Evolutionary conservation across 2,888 invertebrate species (phyloP).

Genomic region (Andrena chrysosceles): DNA sequence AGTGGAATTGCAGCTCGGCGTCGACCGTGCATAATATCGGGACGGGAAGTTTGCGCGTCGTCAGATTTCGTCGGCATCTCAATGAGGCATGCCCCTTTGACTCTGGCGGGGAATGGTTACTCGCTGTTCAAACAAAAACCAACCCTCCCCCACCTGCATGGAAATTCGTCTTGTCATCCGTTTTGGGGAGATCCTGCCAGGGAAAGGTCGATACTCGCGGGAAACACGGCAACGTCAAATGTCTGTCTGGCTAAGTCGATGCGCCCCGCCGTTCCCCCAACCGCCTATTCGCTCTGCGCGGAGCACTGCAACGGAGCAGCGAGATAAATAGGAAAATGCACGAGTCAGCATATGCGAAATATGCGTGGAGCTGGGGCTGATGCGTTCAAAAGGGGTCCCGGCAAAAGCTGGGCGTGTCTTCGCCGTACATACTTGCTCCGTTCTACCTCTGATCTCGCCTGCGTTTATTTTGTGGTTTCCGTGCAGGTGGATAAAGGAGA

Average conservation of each 20-base stretch:
- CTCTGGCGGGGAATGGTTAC: slow-evolving; percentile 46
- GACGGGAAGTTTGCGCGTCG: slow-evolving; percentile 50
- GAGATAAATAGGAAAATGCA: slow-evolving; percentile 63
- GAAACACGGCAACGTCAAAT: slow-evolving; percentile 52
- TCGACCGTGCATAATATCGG: slow-evolving; percentile 48
- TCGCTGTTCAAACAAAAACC: slow-evolving; percentile 61
- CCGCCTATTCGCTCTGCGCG: too few relatives aligned
- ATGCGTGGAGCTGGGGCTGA: slow-evolving; percentile 52
- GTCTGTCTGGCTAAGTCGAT: slow-evolving; percentile 50
- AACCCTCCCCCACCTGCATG: background rate
- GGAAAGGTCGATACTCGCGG: background rate
- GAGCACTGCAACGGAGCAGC: slow-evolving; percentile 12
- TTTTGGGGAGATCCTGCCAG: slow-evolving; percentile 37
- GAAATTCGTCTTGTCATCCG: slow-evolving; percentile 56
- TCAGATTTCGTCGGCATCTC: slow-evolving; percentile 66
- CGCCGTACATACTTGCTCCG: slow-evolving; percentile 3
- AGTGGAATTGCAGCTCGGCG: slow-evolving; percentile 32
- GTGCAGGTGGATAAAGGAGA: slow-evolving; percentile 7
- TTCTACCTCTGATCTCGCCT: slow-evolving; percentile 30
- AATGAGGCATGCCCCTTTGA: slow-evolving; percentile 40
- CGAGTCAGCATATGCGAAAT: slow-evolving; percentile 66
- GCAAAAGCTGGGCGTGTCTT: slow-evolving; percentile 30
- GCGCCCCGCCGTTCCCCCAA: slow-evolving; percentile 14
- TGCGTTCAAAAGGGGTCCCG: slow-evolving; percentile 52
- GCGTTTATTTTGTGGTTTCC: slow-evolving; percentile 52